Percentiles rank a stretch among this genome's conserved stretches.
Conservation (phyloP, 1,140 invertebrate genomes). For the Trachymyrmex septentrionalis region DNA sequence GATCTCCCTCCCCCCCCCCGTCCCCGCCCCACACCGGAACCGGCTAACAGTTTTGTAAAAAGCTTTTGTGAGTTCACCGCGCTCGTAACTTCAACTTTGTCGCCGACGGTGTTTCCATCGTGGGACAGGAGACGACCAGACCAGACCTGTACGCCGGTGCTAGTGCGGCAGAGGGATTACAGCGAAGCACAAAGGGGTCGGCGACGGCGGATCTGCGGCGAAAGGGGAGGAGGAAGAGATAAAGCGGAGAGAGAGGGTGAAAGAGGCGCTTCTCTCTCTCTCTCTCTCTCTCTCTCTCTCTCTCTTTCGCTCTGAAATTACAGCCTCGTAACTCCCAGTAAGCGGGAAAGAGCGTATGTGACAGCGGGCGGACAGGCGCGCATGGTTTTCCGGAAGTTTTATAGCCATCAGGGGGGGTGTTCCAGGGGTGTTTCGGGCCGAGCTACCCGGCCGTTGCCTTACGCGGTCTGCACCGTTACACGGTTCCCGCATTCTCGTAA, state of each 20-base stretch:
- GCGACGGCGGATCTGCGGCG: conserved; percentile 46
- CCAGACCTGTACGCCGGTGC: conserved; percentile 56
- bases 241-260: conserved; percentile 68
- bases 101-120: conserved; percentile 71
- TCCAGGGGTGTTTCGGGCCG: conserved; percentile 68
- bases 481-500: conserved; percentile 78
- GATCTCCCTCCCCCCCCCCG: too few species aligned
- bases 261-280: conserved; percentile 66
- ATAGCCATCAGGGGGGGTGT: conserved; percentile 75
- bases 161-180: conserved; percentile 59
- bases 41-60: conserved; percentile 81
- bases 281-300: not conserved
- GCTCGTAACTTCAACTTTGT: conserved; percentile 81
- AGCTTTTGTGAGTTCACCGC: conserved; percentile 81
- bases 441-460: conserved; percentile 72
- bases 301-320: conserved; percentile 74
- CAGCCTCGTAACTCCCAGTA: conserved; percentile 82
- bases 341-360: conserved; percentile 82
- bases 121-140: conserved; percentile 72
- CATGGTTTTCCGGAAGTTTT: conserved; percentile 76
- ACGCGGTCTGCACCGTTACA: conserved; percentile 72
- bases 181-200: conserved; percentile 64
- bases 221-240: conserved; percentile 59
- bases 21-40: conserved; percentile 51
- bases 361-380: conserved; percentile 78